phyloP scores from a whole-genome alignment of 1,140 invertebrate genomes.

The Charaxes varanes region DNA sequence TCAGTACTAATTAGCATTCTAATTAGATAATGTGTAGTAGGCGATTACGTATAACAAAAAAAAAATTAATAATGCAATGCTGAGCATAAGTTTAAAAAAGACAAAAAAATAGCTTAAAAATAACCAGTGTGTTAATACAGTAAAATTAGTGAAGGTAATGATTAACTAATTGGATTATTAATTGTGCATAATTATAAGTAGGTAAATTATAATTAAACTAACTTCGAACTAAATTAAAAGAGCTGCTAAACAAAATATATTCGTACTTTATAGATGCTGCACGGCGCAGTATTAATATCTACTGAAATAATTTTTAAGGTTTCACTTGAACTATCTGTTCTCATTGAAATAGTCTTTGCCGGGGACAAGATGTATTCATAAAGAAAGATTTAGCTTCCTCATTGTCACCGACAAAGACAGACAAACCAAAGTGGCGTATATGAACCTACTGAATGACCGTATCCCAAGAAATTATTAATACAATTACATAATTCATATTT shows the following conservation, averaged over 20 bases:
- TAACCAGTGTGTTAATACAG: constrained; percentile 30
- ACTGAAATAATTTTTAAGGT: constrained; percentile 28
- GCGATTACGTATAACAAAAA: constrained; percentile 62
- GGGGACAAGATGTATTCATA: constrained; percentile 15
- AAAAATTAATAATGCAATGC: constrained; percentile 20
- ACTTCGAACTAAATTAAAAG: constrained; percentile 56
- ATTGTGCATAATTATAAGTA: constrained; percentile 62
- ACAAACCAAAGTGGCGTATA: constrained; percentile 21
- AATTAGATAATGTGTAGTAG: constrained; percentile 70
- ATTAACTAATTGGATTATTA: constrained; percentile 50
- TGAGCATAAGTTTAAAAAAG: constrained; percentile 33
- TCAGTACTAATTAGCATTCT: constrained; percentile 58
- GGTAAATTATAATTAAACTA: constrained; percentile 61
- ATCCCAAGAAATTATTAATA: too few species aligned
- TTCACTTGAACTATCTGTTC: constrained; percentile 38
- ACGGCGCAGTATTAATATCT: constrained; percentile 25
- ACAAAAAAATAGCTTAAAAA: constrained; percentile 31
- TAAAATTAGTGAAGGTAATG: constrained; percentile 38
- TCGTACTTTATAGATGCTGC: constrained; percentile 20
- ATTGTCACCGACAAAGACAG: constrained; percentile 20
- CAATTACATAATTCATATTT: too few species aligned
- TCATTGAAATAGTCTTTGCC: constrained; percentile 27
- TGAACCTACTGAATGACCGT: too few species aligned
- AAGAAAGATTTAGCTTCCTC: constrained; percentile 3
- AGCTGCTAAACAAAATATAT: constrained; percentile 61